Evolutionary conservation across 1,140 invertebrate species (phyloP), one percentile per base, ranked within the genome.

Genomic region (Danaus plexippus): DNA sequence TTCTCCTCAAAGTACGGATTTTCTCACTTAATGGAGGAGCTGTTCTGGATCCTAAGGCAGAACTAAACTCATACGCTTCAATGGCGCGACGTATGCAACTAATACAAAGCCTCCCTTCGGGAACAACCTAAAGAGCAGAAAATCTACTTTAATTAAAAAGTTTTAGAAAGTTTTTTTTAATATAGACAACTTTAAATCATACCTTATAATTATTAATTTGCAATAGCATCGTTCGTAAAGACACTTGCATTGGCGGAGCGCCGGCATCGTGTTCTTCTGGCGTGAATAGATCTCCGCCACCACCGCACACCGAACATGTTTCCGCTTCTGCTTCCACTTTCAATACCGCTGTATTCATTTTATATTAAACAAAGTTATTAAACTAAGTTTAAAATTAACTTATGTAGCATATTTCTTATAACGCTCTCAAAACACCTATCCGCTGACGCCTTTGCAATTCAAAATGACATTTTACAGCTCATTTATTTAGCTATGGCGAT

Each of bases 131-230:
- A 2, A 68, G 67, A 3, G n/a, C 18, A 22, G 47, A 43, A 5
- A 18, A 13, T 42, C 9, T 5, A 46, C 0, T 48, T 43, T 1
- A 54, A 1, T 43, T 45, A 10, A n/a, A 48, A 12, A 50, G 54
- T 48, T 1, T 42, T 13, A 18, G 22, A 49, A 22, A 18, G 11
- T 49, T 50, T 41, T 6, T 2, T 43, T 44, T 42, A 40, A 43
- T 44, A 18, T 11, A 13, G 10, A 10, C 18, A n/a, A 53, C 45
- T 22, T 43, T 15, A 15, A 15, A 10, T 13, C 1, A 10, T 60
- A 85, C 81, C 75, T 85, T 85, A 49, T 73, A 76, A 44, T 78
- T 78, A 52, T 80, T 85, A 40, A 85, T 67, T n/a, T 85, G 81
- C 53, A 83, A 60, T 5, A 85, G 61, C 79, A 85, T 81, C 12